phyloP scores from a whole-genome alignment of 2,113 vertebrate species.

The Neolamprologus tretocephalus region DNA sequence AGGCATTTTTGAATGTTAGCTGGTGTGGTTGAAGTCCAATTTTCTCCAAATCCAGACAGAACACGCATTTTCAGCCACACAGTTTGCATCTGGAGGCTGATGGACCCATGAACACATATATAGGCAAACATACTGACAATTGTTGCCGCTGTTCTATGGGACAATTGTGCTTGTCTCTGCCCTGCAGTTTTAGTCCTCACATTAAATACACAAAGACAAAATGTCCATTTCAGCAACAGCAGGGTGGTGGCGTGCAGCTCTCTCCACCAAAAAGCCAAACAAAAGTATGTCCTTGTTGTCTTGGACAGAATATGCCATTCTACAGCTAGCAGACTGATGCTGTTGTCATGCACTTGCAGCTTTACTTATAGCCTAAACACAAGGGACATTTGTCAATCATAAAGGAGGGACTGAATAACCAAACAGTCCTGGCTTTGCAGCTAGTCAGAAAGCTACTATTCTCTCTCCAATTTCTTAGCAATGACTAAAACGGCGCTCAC shows the following conservation, averaged over 20 bases:
- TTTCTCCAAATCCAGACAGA: conserved; percentile 34
- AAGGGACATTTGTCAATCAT: conserved; percentile 61
- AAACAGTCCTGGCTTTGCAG: not conserved
- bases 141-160: conserved; percentile 56
- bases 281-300: conserved; percentile 66
- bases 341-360: conserved; percentile 61
- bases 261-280: conserved; percentile 68
- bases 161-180: conserved; percentile 65
- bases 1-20: conserved; percentile 16
- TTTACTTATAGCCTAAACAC: conserved; percentile 42
- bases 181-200: conserved; percentile 50
- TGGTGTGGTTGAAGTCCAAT: conserved; percentile 7
- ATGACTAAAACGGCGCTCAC: not conserved
- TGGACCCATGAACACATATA: conserved; percentile 43
- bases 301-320: conserved; percentile 61
- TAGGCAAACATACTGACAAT: conserved; percentile 60
- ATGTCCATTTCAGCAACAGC: conserved; percentile 62
- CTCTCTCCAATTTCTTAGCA: not conserved
- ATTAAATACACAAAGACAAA: conserved; percentile 67
- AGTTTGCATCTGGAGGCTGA: conserved; percentile 51
- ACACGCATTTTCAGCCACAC: conserved; percentile 17
- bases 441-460: conserved; percentile 15
- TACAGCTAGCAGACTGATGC: conserved; percentile 41
- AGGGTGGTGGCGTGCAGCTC: conserved; percentile 50
- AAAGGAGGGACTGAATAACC: conserved; percentile 15